Evolutionary conservation across 2,888 invertebrate genomes (phyloP), one percentile per base, ranked within the genome.

Genomic region (Drosophila bunnanda): DNA sequence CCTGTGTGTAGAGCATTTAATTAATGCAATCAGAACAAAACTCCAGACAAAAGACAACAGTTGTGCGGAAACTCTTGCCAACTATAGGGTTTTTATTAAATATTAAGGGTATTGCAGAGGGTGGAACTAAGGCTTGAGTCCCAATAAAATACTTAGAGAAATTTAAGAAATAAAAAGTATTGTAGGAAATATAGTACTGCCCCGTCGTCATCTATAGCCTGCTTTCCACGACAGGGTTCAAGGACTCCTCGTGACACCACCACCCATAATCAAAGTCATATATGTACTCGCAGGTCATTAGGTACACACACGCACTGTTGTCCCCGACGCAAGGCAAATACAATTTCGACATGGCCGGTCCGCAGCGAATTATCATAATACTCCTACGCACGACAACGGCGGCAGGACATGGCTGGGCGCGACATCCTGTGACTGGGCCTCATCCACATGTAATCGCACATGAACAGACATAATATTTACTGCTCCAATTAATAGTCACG

Each of bases 391-490:
- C 43, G 12, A 4, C 12, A 20, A 12, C 15, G 17, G 39, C 20
- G 17, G 41, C 41, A 20, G 41, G 41, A 41, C 17, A 20, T n/a
- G 28, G 28, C 79, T 69, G 78, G 81, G 71, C 68, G 50, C 65
- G 44, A 66, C 53, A 54, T 58, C 48, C 77, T 52, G 53, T 56
- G 75, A 69, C 72, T 76, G 66, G 68, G 71, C 65, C 78, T 67
- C 79, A 60, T 73, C 75, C 66, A 78, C 59, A 76, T 56, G 79
- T 68, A 75, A 66, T 77, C 64, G 65, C 52, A 65, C 76, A 81
- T 68, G 76, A 80, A 80, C 71, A 69, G 69, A 79, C 77, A 78
- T 78, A 77, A 80, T 81, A 82, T 79, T 82, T 82, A 79, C 76
- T 69, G 74, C 79, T 77, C 78, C 78, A 80, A 82, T 82, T 80